Base-by-base conservation (phyloP, 2,113 vertebrate genomes). In the Chionodraco myersi region DNA sequence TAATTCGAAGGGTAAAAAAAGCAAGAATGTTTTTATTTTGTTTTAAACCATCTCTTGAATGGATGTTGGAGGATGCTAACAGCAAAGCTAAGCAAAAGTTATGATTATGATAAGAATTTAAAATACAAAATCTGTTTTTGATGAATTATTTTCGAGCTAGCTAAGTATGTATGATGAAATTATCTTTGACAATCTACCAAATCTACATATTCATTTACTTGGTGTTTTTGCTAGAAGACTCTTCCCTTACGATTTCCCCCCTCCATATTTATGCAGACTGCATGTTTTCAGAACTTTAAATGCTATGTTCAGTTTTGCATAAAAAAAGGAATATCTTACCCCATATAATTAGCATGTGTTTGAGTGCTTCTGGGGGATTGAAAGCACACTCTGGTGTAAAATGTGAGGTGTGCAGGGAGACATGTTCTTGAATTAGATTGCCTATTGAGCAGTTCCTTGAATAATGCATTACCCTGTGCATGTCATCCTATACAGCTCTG, bases 391-490 rank as follows among this genome's bases (percentile, higher is more conserved):
- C 18, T 49, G 15, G 53, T 72, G 67, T 53, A 21, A 62, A 78
- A 75, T 68, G 77, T 71, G 62, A 60, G 54, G 51, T 77, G 57
- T 79, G 70, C 30, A 60, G 58, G 59, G 70, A 77, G 63, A 80
- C 36, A 30, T 59, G 72, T 68, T 48, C 61, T 59, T 71, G 75
- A 81, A 68, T 80, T 81, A 79, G 81, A 75, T 80, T 77, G 57
- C 83, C 73, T 74, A 67, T 81, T 79, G 75, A 88, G 77, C 62
- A 74, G 78, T 64, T 72, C 60, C 72, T 79, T 84, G 75, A 84
- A 85, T 82, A 76, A 86, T 86, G 68, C 76, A 87, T 81, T 48
- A 79, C 4, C 51, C 57, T 34, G 60, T 72, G 48, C 44, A 52
- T 64, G 65, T n/a, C 41, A 36, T 60, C 14, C 34, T 53, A 5